Evolutionary conservation across 1,140 invertebrate species (phyloP).

Genomic region (Capitella teleta): DNA sequence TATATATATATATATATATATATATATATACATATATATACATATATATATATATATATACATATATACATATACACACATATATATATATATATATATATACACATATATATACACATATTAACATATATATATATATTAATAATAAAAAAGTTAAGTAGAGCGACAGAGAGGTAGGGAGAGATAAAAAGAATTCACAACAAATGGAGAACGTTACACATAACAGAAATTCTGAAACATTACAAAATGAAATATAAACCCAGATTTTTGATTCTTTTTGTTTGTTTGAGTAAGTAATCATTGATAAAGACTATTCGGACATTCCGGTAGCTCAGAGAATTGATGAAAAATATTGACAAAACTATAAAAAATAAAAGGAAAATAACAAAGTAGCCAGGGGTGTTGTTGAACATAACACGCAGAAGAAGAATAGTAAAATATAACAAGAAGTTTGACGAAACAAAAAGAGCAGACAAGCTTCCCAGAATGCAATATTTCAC

Average conservation of each 20-base stretch:
- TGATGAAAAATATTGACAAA: too few relatives aligned
- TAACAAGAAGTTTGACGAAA: too few relatives aligned
- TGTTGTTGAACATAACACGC: too few relatives aligned
- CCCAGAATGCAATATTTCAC: too few relatives aligned
- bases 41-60: conserved; percentile 1
- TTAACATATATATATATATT: neutral
- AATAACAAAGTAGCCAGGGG: too few relatives aligned
- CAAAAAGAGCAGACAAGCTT: too few relatives aligned
- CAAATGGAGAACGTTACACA: neutral
- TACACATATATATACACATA: conserved; percentile 1
- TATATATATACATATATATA: conserved; percentile 1
- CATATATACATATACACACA: conserved; percentile 1
- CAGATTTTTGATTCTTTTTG: too few relatives aligned
- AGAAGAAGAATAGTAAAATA: too few relatives aligned
- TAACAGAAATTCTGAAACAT: neutral
- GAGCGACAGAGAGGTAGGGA: neutral
- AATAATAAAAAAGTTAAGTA: neutral
- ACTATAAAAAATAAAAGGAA: too few relatives aligned
- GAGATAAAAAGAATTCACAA: neutral
- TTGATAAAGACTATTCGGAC: too few relatives aligned
- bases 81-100: conserved; percentile 1
- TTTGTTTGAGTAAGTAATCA: too few relatives aligned
- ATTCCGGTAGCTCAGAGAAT: too few relatives aligned
- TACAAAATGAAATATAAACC: neutral
- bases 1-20: conserved; percentile 1